A percentile compares a stretch with the other conserved stretches of the same genome.
These are phyloP conservation scores for Chymomyza caudatula DNA, from an alignment of 2,888 invertebrate species.

Conservation along the genomic window DNA sequence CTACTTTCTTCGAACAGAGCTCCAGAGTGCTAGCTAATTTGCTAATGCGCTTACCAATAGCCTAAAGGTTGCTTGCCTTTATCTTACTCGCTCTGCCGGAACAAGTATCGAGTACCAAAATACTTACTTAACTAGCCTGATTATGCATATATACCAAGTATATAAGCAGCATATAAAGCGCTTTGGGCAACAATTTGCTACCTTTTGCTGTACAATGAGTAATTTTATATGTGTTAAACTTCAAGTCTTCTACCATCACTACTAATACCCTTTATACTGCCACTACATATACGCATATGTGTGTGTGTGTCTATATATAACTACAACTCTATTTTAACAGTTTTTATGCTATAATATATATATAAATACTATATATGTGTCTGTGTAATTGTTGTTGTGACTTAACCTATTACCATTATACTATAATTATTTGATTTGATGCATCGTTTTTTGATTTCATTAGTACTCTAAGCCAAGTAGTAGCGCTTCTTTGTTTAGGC, in stretches of 20 bases:
- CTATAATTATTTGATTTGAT: background rate
- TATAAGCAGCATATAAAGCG: background rate
- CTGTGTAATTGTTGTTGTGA: background rate
- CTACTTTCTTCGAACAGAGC: no score
- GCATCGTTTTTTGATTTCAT: background rate
- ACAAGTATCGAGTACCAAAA: background rate
- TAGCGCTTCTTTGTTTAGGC: background rate
- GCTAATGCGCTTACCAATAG: background rate
- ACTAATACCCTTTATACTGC: background rate
- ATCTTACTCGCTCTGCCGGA: background rate
- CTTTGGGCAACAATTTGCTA: no score
- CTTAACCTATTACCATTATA: background rate
- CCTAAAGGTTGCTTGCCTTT: no score
- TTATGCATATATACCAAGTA: background rate
- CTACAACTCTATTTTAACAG: background rate
- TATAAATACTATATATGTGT: background rate
- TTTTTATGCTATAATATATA: background rate
- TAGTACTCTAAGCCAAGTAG: no score
- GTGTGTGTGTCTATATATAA: background rate
- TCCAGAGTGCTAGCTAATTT: background rate
- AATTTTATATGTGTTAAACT: background rate
- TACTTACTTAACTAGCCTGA: background rate
- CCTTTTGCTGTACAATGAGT: background rate
- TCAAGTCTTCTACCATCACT: background rate
- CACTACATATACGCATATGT: background rate